Evolutionary conservation across 2,888 invertebrate genomes (phyloP), one percentile per base, ranked within the genome.

Genomic region (Caenorhabditis auriculariae): DNA sequence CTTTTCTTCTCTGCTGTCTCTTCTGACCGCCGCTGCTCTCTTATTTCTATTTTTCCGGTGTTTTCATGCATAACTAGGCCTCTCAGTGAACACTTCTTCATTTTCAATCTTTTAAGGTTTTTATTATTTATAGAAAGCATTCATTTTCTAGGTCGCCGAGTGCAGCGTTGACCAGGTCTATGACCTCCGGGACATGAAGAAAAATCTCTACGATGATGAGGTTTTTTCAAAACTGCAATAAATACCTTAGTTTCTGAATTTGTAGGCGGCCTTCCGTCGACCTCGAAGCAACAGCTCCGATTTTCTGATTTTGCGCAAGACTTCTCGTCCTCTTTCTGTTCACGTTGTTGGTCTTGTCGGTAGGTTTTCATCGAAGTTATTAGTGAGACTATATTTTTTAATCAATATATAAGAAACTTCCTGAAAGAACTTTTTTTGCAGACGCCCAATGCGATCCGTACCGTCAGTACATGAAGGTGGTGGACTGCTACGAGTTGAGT

Each of bases 281-380:
- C 73, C 73, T 0, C 38, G 73, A 19, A 70, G 70, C 41, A 71
- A 73, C 53, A 69, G 69, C 41, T 69, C 70, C 29, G 74, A 72
- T 45, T 56, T 74, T 27, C 44, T 74, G 47, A 66, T 74, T 23
- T 56, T 74, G 17, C 64, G 74, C 26, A 74, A 74, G 41, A 74
- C 74, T 3, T 74, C 74, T 2, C 53, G 74, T 1, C 74, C 74
- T 6, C 50, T 74, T n/a, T 61, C 69, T 38, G 71, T 74, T 29
- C 67, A 69, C 48, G 74, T 74, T 9, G 66, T 74, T 23, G 74
- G 74, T 12, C 56, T 67, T 29, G 68, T 74, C 17, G 68, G 71
- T 72, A 29, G 65, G 69, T 59, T 24, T 35, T 32, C 15, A 3
- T 4, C n/a, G n/a, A 9, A 32, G 4, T 12, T n/a, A n/a, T n/a